Base-by-base conservation (phyloP, 1,140 invertebrate species). In the Danaus plexippus region DNA sequence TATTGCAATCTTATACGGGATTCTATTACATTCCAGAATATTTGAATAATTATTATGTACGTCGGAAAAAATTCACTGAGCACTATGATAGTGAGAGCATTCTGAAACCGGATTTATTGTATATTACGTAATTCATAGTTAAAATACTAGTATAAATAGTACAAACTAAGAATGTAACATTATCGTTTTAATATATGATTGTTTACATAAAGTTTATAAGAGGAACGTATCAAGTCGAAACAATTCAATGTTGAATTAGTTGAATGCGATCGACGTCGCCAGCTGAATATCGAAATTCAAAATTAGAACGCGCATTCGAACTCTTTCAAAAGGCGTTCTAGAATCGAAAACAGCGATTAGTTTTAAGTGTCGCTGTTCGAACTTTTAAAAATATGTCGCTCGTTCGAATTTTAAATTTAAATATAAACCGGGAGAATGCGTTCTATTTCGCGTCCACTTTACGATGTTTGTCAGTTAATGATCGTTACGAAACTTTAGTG, bases 311-410 rank as follows among this genome's bases (percentile, higher is more conserved):
- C 67, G 59, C 67, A 71, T 80, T 77, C 77, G 75, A 83, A 83
- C 76, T 77, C 75, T 79, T 80, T 80, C 75, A 75, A 73, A 72
- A 75, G 66, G 75, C 71, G 75, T 62, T 69, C 71, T 69, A 71
- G 77, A 79, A 83, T 80, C 80, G 80, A 83, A 83, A 80, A 78
- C 80, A 80, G 71, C 80, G 77, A 83, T 83, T 80, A 80, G 80
- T 80, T 80, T 79, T 74, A 76, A 77, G 75, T 80, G 79, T 79
- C 75, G 69, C 64, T 58, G 76, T 83, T 83, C 80, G 77, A 82
- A 80, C 76, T 83, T 75, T 82, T 80, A 80, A 83, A 83, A 80
- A 80, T 80, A 82, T 83, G 77, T 83, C 76, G 77, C 66, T 67
- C 75, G 70, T 76, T 80, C 72, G 67, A 67, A 76, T 75, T 77